These are phyloP conservation scores for Ostrea denselamellosa DNA, from an alignment of 1,140 invertebrate genomes.

Conservation along the genomic window DNA sequence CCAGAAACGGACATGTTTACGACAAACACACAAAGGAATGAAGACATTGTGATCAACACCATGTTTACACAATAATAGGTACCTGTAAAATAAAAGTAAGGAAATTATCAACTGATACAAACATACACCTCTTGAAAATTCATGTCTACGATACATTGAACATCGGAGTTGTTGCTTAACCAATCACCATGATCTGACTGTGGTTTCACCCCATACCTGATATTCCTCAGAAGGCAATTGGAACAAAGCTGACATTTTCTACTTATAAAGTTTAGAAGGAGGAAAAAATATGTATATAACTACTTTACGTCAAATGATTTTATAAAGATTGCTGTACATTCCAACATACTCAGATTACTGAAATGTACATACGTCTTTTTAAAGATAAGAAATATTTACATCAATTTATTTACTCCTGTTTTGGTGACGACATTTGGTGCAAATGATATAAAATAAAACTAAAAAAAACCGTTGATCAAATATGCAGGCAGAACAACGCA, in stretches of 20 bases:
- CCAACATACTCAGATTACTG: too few relatives aligned
- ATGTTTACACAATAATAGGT: conserved; percentile 80
- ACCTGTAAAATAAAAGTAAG: conserved; percentile 67
- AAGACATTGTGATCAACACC: conserved; percentile 79
- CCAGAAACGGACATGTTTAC: conserved; percentile 78
- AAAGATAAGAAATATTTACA: background rate
- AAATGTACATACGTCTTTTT: background rate
- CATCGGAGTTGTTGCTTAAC: background rate
- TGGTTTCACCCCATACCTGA: conserved; percentile 25
- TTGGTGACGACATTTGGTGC: conserved; percentile 27
- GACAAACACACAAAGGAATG: conserved; percentile 78
- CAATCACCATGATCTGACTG: background rate
- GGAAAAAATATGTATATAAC: background rate
- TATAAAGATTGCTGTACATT: too few relatives aligned
- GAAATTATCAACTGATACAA: background rate
- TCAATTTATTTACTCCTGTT: background rate
- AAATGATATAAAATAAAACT: conserved; percentile 26
- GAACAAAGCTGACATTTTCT: conserved; percentile 34
- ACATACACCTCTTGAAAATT: background rate
- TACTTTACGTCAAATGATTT: background rate
- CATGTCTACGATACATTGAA: background rate
- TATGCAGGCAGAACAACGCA: conserved; percentile 34
- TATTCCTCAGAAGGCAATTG: conserved; percentile 24
- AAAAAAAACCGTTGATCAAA: background rate
- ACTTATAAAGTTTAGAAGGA: background rate